phyloP scores from a whole-genome alignment of 2,113 vertebrate species.

The Onychostoma macrolepis region DNA sequence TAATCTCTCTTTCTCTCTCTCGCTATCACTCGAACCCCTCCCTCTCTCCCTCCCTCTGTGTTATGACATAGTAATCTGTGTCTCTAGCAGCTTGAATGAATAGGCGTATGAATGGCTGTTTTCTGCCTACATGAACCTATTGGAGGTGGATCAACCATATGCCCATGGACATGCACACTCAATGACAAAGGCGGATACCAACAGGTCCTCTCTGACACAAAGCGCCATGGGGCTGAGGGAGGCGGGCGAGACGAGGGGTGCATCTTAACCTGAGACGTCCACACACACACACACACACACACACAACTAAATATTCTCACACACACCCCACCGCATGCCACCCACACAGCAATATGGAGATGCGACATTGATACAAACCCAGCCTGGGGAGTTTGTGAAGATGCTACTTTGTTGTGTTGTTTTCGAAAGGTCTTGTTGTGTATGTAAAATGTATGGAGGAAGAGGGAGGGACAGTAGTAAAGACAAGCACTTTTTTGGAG shows the following conservation, averaged over 20 bases:
- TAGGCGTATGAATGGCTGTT: constrained; percentile 91
- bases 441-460: not conserved
- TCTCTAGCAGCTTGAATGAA: constrained; percentile 89
- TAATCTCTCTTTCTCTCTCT: constrained; percentile 43
- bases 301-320: constrained; percentile 37
- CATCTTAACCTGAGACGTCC: constrained; percentile 65
- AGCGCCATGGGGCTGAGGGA: constrained; percentile 46
- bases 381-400: constrained; percentile 16
- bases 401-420: not conserved
- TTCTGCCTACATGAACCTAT: constrained; percentile 99
- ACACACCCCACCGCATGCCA: constrained; percentile 45
- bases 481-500: constrained; percentile 52
- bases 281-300: constrained; percentile 33
- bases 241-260: constrained; percentile 48
- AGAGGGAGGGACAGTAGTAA: constrained; percentile 9
- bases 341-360: constrained; percentile 53
- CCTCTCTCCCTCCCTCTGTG: constrained; percentile 65
- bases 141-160: constrained; percentile 96
- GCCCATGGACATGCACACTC: constrained; percentile 91
- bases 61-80: constrained; percentile 97
- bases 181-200: constrained; percentile 71
- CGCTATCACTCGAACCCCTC: constrained; percentile 22
- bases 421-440: not conserved
- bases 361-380: constrained; percentile 41
- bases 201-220: constrained; percentile 72